Percentiles rank a stretch among this genome's conserved stretches.
phyloP scores from a whole-genome alignment of 2,113 vertebrate species.

The Myotis brandtii region DNA sequence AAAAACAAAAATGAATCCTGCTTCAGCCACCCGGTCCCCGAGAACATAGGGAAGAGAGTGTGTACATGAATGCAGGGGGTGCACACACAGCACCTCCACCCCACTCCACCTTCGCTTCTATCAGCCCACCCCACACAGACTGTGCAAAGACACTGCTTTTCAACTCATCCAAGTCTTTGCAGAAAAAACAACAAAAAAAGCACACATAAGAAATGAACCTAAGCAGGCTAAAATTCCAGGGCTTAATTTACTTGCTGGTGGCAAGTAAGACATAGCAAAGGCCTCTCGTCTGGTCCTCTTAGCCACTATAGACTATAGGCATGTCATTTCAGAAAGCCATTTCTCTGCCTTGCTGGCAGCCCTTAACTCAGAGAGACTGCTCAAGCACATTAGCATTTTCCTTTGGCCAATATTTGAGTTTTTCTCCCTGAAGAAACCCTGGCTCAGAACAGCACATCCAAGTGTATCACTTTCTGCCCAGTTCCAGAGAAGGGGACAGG shows the following conservation, averaged over 20 bases:
- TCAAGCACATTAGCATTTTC: background rate
- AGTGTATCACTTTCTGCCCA: background rate
- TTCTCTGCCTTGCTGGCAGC: background rate
- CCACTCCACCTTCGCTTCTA: background rate
- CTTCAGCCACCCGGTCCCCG: slow-evolving; percentile 31
- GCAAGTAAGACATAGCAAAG: slow-evolving; percentile 2
- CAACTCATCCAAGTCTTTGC: background rate
- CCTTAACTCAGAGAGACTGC: background rate
- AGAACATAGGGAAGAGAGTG: background rate
- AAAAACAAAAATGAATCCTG: slow-evolving; percentile 81
- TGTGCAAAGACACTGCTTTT: background rate
- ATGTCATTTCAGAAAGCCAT: background rate
- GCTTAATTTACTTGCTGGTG: background rate
- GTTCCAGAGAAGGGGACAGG: background rate
- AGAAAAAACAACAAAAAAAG: background rate
- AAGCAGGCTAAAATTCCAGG: background rate
- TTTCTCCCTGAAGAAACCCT: slow-evolving; percentile 25
- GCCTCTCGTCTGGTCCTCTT: background rate
- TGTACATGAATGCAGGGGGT: background rate
- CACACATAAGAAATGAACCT: background rate
- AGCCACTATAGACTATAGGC: background rate
- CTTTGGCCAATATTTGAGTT: background rate
- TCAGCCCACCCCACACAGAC: background rate
- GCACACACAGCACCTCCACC: background rate
- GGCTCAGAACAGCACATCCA: background rate